These are phyloP conservation scores for Vollenhovia emeryi DNA, from an alignment of 1,140 invertebrate species.

Conservation along the genomic window DNA sequence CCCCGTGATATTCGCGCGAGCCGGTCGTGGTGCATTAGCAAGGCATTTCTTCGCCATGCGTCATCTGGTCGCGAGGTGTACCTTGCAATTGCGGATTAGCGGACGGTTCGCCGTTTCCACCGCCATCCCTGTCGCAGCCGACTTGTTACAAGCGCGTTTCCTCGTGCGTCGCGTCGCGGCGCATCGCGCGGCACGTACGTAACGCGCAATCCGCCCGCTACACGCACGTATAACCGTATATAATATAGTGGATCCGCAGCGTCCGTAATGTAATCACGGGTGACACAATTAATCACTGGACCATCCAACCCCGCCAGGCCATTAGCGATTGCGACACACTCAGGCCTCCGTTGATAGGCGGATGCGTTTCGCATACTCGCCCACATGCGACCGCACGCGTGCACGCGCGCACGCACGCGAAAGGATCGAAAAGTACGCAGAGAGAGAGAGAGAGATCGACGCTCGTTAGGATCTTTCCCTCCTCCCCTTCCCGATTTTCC, in stretches of 20 bases:
- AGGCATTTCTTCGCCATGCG: constrained; percentile 46
- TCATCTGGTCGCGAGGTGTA: constrained; percentile 17
- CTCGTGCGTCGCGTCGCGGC: constrained; percentile 38
- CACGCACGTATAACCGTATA: constrained; percentile 68
- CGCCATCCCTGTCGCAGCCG: background rate
- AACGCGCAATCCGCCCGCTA: constrained; percentile 59
- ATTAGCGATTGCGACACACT: constrained; percentile 73
- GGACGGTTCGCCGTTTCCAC: background rate
- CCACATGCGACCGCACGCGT: constrained; percentile 6
- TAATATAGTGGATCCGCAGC: constrained; percentile 70
- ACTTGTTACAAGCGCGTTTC: constrained; percentile 47
- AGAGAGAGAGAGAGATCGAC: constrained; percentile 12
- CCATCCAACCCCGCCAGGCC: constrained; percentile 72
- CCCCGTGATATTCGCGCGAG: background rate
- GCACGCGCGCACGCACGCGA: constrained; percentile 52
- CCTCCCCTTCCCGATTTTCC: background rate
- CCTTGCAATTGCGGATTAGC: constrained; percentile 43
- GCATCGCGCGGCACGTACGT: constrained; percentile 44
- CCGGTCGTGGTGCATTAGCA: background rate
- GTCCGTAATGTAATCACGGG: constrained; percentile 78
- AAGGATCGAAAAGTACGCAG: constrained; percentile 43
- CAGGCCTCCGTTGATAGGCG: constrained; percentile 56
- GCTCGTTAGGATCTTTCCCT: constrained; percentile 53
- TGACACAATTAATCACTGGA: constrained; percentile 81
- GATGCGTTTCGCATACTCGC: constrained; percentile 52